Base-by-base conservation (phyloP, 2,797 vertebrate genomes). In the Sebastes paucispinis region DNA sequence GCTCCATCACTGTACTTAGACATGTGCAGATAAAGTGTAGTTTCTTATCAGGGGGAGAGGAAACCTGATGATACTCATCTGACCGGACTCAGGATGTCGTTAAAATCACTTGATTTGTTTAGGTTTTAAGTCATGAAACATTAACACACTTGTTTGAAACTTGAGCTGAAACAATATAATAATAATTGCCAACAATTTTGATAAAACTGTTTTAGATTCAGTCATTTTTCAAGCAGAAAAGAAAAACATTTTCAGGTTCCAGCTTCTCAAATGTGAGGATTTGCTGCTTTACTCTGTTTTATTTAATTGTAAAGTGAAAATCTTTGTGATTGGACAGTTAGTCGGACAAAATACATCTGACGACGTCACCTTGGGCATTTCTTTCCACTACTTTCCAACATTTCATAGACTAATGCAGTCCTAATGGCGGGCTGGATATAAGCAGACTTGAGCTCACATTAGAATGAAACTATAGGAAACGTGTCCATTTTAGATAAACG, bases 401-500 rank as follows among this genome's bases (percentile, higher is more conserved):
- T 32, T 67, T 58, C 27, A 3, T 24, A 43, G 8, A 57, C 16
- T 22, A 54, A 63, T 65, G 36, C 16, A 11, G 55, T 39, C 12
- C 6, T 9, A 14, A 34, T 22, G 13, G 4, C 22, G 10, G 32
- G 22, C 59, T 76, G 67, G 16, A 58, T 73, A 73, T 9, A 34
- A 57, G 7, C 14, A 69, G 54, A 39, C n/a, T 11, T 39, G 32
- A 5, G 18, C 24, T 55, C 22, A 31, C 29, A 2, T 54, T 20
- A 54, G 32, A 77, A 25, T 1, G 59, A 79, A 69, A 57, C 6
- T 43, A 43, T 8, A 27, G 14, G 20, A 50, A 63, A 52, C 70
- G 10, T 22, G 5, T 73, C n/a, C 24, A 32, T 75, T 78, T 72
- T 47, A 82, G 83, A 84, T 80, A 18, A 71, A 73, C 1, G n/a